Conservation (phyloP, 2,113 vertebrate genomes). For the Protobothrops flavoviridis region DNA sequence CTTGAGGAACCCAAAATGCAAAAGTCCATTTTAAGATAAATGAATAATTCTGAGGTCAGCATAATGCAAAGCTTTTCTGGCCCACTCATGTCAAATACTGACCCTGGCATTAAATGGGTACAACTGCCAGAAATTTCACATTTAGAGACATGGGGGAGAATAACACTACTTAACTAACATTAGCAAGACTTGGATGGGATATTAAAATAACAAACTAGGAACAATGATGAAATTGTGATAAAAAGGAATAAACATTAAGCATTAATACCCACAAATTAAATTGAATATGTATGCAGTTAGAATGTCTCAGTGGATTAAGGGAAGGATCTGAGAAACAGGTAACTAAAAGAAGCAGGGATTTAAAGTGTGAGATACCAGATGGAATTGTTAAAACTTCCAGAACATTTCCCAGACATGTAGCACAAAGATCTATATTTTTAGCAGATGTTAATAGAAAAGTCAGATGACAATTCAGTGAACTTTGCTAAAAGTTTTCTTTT, state of each 20-base stretch:
- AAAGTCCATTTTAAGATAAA: not conserved
- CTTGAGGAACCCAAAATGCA: not conserved
- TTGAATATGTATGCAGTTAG: not conserved
- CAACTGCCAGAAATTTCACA: not conserved
- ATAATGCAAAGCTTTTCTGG: not conserved
- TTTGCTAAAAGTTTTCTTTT: not conserved
- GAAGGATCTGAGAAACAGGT: not conserved
- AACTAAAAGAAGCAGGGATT: not conserved
- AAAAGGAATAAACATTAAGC: not conserved
- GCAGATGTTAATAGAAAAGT: not conserved
- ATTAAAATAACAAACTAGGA: not conserved
- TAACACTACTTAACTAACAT: not conserved
- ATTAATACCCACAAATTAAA: not conserved
- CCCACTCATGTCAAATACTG: too few species aligned
- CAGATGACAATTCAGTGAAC: constrained; percentile 18
- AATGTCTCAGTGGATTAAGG: not conserved
- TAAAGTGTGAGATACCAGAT: not conserved
- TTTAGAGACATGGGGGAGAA: not conserved
- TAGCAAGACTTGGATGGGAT: not conserved
- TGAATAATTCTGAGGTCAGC: not conserved
- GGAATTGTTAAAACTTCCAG: not conserved
- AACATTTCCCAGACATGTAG: not conserved
- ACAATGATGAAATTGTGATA: not conserved
- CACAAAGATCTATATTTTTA: not conserved
- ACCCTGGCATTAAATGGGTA: not conserved